A percentile compares a stretch with the other conserved stretches of the same genome.
Conservation (phyloP, 1,140 invertebrate genomes). For the Steinernema feltiae region DNA sequence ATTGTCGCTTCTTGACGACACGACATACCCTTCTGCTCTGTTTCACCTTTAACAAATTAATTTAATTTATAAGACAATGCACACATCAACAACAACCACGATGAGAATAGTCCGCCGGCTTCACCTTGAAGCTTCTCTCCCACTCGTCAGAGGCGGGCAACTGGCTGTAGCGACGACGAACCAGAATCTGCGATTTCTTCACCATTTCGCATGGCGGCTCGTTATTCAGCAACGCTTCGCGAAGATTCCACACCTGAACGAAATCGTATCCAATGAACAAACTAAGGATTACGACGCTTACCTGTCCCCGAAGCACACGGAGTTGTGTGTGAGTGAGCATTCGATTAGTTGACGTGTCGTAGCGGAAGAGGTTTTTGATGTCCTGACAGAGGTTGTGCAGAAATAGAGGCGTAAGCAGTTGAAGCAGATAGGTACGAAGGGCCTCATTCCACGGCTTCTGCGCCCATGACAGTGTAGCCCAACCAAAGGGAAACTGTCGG, state of each 20-base stretch:
- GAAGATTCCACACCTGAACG: constrained; percentile 28
- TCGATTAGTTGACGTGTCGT: constrained; percentile 28
- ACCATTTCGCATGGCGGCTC: constrained; percentile 29
- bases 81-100: too few species aligned
- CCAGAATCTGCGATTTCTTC: constrained; percentile 17
- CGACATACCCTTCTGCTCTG: too few species aligned
- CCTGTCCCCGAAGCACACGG: constrained; percentile 46
- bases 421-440: constrained; percentile 33
- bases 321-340: constrained; percentile 38
- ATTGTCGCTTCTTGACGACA: too few species aligned
- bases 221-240: constrained; percentile 19
- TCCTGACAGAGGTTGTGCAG: constrained; percentile 44
- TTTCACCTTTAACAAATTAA: too few species aligned
- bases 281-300: background rate
- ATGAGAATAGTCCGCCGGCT: too few species aligned
- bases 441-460: constrained; percentile 39
- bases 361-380: constrained; percentile 38
- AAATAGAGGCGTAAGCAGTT: constrained; percentile 41
- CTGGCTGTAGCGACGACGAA: constrained; percentile 17
- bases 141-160: background rate
- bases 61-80: too few species aligned
- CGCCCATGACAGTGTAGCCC: constrained; percentile 42
- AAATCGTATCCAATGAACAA: background rate
- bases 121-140: background rate
- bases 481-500: constrained; percentile 45